These are phyloP conservation scores for Andricus grossulariae DNA, from an alignment of 1,140 invertebrate species.

Conservation along the genomic window DNA sequence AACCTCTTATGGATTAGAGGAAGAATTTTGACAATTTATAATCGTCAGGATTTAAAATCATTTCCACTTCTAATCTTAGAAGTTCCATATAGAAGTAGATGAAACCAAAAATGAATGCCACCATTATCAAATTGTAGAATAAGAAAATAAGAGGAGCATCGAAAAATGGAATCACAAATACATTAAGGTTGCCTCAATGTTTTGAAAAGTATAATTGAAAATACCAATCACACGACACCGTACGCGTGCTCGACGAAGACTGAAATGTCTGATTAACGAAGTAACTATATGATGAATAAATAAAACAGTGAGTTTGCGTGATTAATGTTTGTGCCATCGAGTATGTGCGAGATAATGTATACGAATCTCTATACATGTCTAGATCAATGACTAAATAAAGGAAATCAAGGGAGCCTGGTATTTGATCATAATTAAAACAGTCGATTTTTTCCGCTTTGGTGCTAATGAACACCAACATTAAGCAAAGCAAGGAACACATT, in stretches of 20 bases:
- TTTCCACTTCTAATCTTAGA: conserved; percentile 65
- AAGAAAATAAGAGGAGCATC: background rate
- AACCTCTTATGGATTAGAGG: conserved; percentile 38
- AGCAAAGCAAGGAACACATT: too few relatives aligned
- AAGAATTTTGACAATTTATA: conserved; percentile 66
- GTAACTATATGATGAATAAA: background rate
- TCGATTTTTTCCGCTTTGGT: too few relatives aligned
- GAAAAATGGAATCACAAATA: background rate
- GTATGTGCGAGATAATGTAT: background rate
- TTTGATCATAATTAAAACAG: too few relatives aligned
- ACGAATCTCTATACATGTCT: too few relatives aligned
- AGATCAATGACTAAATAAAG: too few relatives aligned
- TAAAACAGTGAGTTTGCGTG: background rate
- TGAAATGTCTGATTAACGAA: conserved; percentile 35
- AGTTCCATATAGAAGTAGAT: conserved; percentile 65
- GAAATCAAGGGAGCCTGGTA: too few relatives aligned
- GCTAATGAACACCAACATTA: too few relatives aligned
- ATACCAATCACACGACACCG: conserved; percentile 34
- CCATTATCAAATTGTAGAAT: conserved; percentile 53
- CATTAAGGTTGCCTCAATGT: background rate
- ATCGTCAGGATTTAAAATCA: conserved; percentile 61
- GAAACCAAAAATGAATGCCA: conserved; percentile 65
- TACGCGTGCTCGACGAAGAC: conserved; percentile 48
- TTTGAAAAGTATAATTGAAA: conserved; percentile 7
- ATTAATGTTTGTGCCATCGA: background rate